These are phyloP conservation scores for Perdita meconis DNA, from an alignment of 2,888 invertebrate genomes.

Conservation along the genomic window DNA sequence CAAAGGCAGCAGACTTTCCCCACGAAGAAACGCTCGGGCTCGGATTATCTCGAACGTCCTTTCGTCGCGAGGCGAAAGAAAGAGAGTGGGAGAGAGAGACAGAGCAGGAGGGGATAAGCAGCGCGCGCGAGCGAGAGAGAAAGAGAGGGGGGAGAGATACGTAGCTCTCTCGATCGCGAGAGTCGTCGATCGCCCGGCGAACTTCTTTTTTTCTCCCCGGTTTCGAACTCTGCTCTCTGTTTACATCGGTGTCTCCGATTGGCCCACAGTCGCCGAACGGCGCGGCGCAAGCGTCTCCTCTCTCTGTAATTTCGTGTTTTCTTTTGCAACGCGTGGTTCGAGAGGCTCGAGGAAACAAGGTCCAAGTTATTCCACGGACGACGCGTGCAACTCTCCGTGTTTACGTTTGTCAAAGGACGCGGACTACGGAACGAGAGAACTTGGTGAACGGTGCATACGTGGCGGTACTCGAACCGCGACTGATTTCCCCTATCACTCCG, in stretches of 20 bases:
- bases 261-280: conserved; percentile 18
- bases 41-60: conserved; percentile 55
- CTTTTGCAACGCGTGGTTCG: too few species aligned
- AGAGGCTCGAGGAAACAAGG: too few species aligned
- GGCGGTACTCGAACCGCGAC: conserved; percentile 78
- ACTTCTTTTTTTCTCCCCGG: conserved; percentile 16
- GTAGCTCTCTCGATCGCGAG: conserved; percentile 27
- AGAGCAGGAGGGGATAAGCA: neutral
- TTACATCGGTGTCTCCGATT: conserved; percentile 62
- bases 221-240: conserved; percentile 55
- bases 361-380: conserved; percentile 16
- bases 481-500: conserved; percentile 78
- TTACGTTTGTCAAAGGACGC: too few species aligned
- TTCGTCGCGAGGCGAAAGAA: conserved; percentile 45
- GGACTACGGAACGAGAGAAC: conserved; percentile 40
- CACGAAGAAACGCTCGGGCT: conserved; percentile 44
- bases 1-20: conserved; percentile 47
- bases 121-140: neutral
- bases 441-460: conserved; percentile 71
- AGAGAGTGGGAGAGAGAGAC: conserved; percentile 5
- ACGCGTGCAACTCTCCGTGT: too few species aligned
- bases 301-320: neutral
- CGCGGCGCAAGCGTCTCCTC: conserved; percentile 18
- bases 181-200: conserved; percentile 17
- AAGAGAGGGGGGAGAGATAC: conserved; percentile 3